phyloP scores from a whole-genome alignment of 2,888 invertebrate species.

The Conomelus anceps region DNA sequence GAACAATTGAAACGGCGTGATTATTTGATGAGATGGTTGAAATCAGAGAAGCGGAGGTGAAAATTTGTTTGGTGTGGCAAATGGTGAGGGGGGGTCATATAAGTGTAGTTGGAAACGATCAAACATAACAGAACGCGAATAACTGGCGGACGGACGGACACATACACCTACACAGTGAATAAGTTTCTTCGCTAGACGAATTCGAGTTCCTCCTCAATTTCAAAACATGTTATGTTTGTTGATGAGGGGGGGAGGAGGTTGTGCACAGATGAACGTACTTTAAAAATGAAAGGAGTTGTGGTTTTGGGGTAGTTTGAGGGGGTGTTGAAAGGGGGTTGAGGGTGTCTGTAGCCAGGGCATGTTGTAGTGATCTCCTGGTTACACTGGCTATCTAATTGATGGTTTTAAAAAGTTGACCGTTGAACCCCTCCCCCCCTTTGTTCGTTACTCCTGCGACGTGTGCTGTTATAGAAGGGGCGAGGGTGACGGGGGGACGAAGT shows the following conservation, averaged over 20 bases:
- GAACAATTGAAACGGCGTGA: no score
- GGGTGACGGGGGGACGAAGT: constrained; percentile 10
- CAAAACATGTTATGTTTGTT: background rate
- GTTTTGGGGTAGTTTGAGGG: background rate
- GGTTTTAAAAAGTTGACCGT: constrained; percentile 28
- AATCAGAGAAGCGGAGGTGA: no score
- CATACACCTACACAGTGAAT: background rate
- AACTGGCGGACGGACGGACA: no score
- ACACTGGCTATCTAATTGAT: constrained; percentile 27
- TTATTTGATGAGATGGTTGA: no score
- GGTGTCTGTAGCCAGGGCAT: background rate
- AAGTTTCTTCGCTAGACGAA: background rate
- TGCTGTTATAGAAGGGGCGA: background rate
- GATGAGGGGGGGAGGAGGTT: background rate
- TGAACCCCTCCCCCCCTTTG: constrained; percentile 9
- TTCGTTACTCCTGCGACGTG: no score
- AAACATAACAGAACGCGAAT: no score
- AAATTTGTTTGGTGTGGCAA: no score
- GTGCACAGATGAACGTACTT: no score
- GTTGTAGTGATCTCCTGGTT: constrained; percentile 9
- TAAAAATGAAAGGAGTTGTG: no score
- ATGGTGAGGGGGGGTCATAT: no score
- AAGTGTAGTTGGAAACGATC: no score
- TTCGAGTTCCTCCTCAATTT: background rate
- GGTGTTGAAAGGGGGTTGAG: background rate